Evolutionary conservation across 2,888 invertebrate species (phyloP), one percentile per base, ranked within the genome.

Genomic region (Limnephilus auricula): DNA sequence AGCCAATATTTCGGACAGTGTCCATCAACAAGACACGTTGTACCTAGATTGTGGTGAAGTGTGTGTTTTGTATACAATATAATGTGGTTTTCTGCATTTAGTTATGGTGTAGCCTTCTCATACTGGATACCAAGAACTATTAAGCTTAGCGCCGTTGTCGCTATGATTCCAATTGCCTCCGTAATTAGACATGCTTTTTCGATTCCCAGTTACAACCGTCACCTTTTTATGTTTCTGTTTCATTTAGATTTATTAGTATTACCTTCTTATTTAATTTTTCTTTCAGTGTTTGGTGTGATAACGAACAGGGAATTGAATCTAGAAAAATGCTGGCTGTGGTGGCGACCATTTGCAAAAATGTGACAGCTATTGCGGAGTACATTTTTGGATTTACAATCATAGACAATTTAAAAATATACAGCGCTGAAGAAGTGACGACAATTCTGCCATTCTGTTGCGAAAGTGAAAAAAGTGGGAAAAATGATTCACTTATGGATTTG

Each of bases 271-370:
- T 40, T 89, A 37, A n/a, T 87, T 12, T 1, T 87, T 31, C 45
- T 91, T 89, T 82, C 78, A 93, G 93, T 50, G 31, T 34, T n/a
- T 91, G 91, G 93, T 92, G 89, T 50, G 34, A 91, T 32, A 86
- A 93, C 65, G 93, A 93, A 86, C 93, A 93, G 86, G 84, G 88
- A 18, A 89, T 93, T 18, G 93, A 92, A 31, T 32, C 90, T 15
- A 86, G 93, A 45, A 83, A 92, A 86, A 65, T 92, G 31, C 18
- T 92, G 25, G 89, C 90, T 0, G 90, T 93, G 3, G 32, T 92
- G 31, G 89, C 91, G 18, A 79, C 88, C 30, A 87, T 93, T n/a
- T 92, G 93, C 87, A 78, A 83, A 40, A 32, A 92, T 50, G 50
- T 87, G 12, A 78, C 91, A 34, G 80, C 83, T 4, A 37, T 93